Percentiles rank a stretch among this genome's conserved stretches.
phyloP scores from a whole-genome alignment of 2,113 vertebrate species.

The Sigmodon hispidus region DNA sequence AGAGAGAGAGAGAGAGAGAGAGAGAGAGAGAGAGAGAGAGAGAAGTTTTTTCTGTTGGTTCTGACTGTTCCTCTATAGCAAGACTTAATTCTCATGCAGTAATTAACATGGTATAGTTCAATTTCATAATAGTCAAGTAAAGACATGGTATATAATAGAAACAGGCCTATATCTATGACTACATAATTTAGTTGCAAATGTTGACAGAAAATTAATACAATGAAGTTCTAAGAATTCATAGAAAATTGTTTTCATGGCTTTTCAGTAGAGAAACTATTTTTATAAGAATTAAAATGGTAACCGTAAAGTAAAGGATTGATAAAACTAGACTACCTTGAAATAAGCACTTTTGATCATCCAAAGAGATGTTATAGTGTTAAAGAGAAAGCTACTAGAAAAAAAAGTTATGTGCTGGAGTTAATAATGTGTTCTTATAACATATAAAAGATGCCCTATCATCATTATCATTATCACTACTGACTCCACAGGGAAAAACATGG shows the following conservation, averaged over 20 bases:
- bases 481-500: not conserved
- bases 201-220: not conserved
- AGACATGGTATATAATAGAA: not conserved
- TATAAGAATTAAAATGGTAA: not conserved
- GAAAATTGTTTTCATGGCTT: not conserved
- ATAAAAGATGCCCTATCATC: not conserved
- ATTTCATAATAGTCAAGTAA: not conserved
- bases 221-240: not conserved
- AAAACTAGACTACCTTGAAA: not conserved
- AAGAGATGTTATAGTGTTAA: not conserved
- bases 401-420: not conserved
- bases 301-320: not conserved
- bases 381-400: not conserved
- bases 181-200: not conserved
- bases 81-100: not conserved
- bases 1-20: too few relatives aligned
- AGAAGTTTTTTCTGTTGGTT: not conserved
- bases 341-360: not conserved
- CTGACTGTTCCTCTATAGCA: not conserved
- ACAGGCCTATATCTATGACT: not conserved
- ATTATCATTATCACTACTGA: not conserved
- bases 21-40: too few relatives aligned
- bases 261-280: not conserved
- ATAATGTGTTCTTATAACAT: not conserved
- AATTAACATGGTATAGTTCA: not conserved